Conservation (phyloP, 2,113 vertebrate species). For the Boleophthalmus pectinirostris region DNA sequence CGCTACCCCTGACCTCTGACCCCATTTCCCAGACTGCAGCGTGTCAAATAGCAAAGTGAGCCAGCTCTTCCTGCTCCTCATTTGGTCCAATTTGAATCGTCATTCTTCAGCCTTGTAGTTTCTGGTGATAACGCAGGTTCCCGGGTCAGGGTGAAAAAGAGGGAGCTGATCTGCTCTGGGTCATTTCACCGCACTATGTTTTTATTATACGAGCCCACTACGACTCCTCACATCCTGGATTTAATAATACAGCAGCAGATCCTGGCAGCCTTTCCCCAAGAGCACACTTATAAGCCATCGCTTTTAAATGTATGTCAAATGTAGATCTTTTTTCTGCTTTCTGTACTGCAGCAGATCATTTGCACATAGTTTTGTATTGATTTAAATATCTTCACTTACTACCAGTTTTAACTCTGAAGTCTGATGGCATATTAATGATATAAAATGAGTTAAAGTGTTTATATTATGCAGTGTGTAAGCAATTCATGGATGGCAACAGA, state of each 20-base stretch:
- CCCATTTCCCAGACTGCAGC: conserved; percentile 31
- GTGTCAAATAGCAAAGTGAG: conserved; percentile 38
- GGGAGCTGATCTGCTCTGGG: conserved; percentile 25
- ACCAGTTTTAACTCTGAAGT: too few species aligned
- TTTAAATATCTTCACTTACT: too few species aligned
- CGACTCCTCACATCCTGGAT: conserved; percentile 1
- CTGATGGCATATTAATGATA: too few species aligned
- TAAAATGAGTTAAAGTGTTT: too few species aligned
- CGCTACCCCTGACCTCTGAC: conserved; percentile 46
- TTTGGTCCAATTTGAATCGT: conserved; percentile 54
- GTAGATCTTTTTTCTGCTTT: not conserved
- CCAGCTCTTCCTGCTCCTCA: conserved; percentile 41
- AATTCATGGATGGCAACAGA: too few species aligned
- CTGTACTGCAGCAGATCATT: not conserved
- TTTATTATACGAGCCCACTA: conserved; percentile 36
- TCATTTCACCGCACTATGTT: conserved; percentile 25
- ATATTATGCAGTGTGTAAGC: too few species aligned
- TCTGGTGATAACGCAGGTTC: conserved; percentile 14
- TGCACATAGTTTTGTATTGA: too few species aligned
- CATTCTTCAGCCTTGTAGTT: conserved; percentile 48
- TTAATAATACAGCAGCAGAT: conserved; percentile 41
- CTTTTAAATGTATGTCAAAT: not conserved
- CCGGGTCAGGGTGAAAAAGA: conserved; percentile 10
- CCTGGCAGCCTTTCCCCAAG: conserved; percentile 36
- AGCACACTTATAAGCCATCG: conserved; percentile 9